Percentiles rank a stretch among this genome's conserved stretches.
These are phyloP conservation scores for Acanthurus leucopareius DNA, from an alignment of 2,797 vertebrate species.

Conservation along the genomic window DNA sequence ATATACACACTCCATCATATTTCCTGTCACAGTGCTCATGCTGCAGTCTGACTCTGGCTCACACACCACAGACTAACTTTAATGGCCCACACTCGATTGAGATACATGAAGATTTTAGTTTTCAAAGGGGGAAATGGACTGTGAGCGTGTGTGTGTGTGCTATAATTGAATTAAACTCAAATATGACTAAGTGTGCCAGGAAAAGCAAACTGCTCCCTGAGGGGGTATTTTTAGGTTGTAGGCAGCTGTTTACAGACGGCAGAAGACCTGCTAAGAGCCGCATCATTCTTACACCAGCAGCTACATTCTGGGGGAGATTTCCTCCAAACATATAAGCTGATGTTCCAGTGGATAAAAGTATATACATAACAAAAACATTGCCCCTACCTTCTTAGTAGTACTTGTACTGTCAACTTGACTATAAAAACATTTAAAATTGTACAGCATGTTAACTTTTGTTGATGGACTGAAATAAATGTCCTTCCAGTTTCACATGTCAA, in stretches of 20 bases:
- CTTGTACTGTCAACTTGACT: no score
- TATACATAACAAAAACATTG: neutral
- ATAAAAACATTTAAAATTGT: neutral
- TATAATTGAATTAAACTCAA: conserved; percentile 63
- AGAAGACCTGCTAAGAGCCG: conserved; percentile 25
- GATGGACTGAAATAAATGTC: neutral
- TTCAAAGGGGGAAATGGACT: neutral
- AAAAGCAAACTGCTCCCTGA: conserved; percentile 60
- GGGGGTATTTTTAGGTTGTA: conserved; percentile 39
- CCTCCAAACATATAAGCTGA: neutral
- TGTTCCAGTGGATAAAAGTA: neutral
- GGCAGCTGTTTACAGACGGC: conserved; percentile 23
- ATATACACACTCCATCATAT: conserved; percentile 47
- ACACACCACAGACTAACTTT: conserved; percentile 36
- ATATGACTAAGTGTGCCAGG: conserved; percentile 45
- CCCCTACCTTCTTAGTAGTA: neutral
- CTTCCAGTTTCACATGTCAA: neutral
- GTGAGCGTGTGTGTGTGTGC: conserved; percentile 4
- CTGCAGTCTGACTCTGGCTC: conserved; percentile 32
- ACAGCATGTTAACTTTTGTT: neutral
- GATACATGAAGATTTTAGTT: conserved; percentile 1
- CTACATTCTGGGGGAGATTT: conserved; percentile 12
- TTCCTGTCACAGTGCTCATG: conserved; percentile 31
- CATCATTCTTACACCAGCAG: conserved; percentile 26
- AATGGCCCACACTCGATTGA: conserved; percentile 33